A percentile compares a stretch with the other conserved stretches of the same genome.
Evolutionary conservation across 2,797 vertebrate species (phyloP).

Genomic region (Gallinago solitaria): DNA sequence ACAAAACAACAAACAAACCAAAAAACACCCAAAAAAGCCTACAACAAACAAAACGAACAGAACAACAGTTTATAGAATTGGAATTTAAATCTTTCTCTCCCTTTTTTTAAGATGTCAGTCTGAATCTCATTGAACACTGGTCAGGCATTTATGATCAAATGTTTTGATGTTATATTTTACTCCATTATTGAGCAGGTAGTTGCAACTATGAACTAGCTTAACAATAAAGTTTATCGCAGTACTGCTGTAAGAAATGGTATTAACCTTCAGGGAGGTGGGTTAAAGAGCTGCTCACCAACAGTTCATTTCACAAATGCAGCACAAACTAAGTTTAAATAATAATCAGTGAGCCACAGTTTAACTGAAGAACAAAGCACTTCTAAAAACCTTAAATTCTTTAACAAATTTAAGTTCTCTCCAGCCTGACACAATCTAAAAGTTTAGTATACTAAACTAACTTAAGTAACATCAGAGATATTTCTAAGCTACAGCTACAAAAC

Average conservation of each 20-base stretch:
- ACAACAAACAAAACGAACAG: not conserved
- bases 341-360: not conserved
- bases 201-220: not conserved
- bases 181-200: not conserved
- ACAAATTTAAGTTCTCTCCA: not conserved
- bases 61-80: not conserved
- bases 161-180: accelerated
- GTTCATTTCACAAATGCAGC: not conserved
- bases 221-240: not conserved
- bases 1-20: too few species aligned
- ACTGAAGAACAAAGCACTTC: not conserved
- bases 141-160: not conserved
- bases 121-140: not conserved
- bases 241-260: not conserved
- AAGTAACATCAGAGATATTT: not conserved
- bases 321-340: not conserved
- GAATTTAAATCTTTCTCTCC: not conserved
- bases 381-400: not conserved
- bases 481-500: not conserved
- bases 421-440: not conserved
- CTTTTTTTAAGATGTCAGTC: not conserved
- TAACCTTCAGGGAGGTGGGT: not conserved
- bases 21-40: not conserved
- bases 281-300: not conserved
- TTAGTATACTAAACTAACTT: not conserved